phyloP scores from a whole-genome alignment of 2,888 invertebrate genomes.

The Embidobia sp. region DNA sequence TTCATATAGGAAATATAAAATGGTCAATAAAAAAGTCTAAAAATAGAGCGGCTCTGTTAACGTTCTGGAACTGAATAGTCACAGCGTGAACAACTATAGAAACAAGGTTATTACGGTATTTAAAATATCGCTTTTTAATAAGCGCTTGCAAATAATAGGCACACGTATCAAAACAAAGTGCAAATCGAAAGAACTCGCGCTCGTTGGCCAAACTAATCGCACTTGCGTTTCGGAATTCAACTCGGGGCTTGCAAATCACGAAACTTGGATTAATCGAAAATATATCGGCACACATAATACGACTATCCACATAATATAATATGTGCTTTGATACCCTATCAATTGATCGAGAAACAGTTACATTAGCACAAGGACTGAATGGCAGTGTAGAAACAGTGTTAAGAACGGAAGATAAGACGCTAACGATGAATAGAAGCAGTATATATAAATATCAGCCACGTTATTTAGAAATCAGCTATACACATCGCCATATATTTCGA shows the following conservation, averaged over 20 bases:
- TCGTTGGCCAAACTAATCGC: neutral
- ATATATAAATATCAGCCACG: too few relatives aligned
- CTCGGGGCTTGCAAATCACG: neutral
- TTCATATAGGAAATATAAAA: neutral
- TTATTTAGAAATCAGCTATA: too few relatives aligned
- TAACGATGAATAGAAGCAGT: too few relatives aligned
- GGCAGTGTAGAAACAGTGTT: too few relatives aligned
- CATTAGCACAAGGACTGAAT: conserved; percentile 23
- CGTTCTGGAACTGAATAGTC: conserved; percentile 11
- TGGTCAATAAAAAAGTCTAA: conserved; percentile 16
- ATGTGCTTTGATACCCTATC: conserved; percentile 16
- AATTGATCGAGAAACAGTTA: conserved; percentile 36
- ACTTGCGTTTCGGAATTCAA: conserved; percentile 7
- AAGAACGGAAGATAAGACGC: too few relatives aligned
- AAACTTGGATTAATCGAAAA: conserved; percentile 30
- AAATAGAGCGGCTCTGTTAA: conserved; percentile 29
- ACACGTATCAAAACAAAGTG: conserved; percentile 32
- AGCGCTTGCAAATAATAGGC: conserved; percentile 23
- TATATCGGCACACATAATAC: conserved; percentile 1
- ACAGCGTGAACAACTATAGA: conserved; percentile 16
- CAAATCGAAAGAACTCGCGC: conserved; percentile 25
- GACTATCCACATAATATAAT: too few relatives aligned
- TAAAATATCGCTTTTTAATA: conserved; percentile 50
- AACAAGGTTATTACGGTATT: conserved; percentile 28
- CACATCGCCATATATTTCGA: too few relatives aligned